These are phyloP conservation scores for Malthinus seriepunctatus DNA, from an alignment of 2,888 invertebrate genomes.

Conservation along the genomic window DNA sequence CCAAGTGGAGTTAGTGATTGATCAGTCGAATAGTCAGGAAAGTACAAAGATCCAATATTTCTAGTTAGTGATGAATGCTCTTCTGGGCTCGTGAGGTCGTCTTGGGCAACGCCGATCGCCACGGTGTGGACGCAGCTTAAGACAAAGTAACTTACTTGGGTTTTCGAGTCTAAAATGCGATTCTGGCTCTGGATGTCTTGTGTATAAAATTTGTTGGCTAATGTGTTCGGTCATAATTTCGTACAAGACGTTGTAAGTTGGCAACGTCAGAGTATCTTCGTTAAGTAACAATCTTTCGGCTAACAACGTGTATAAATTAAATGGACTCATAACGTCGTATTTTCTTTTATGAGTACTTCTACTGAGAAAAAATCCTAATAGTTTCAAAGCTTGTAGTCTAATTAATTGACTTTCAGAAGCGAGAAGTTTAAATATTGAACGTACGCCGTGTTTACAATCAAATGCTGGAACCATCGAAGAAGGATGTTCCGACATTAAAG, in stretches of 20 bases:
- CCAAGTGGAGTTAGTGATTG: too few relatives aligned
- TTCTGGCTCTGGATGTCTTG: constrained; percentile 94
- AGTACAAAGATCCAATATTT: too few relatives aligned
- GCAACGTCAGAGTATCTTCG: constrained; percentile 87
- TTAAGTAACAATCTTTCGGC: constrained; percentile 89
- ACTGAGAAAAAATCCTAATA: constrained; percentile 96
- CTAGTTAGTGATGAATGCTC: too few relatives aligned
- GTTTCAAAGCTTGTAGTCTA: constrained; percentile 91
- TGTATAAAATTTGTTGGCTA: constrained; percentile 91
- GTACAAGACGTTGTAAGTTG: constrained; percentile 97
- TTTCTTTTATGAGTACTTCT: constrained; percentile 98
- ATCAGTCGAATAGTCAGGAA: too few relatives aligned
- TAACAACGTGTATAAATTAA: constrained; percentile 96
- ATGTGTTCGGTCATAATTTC: constrained; percentile 99
- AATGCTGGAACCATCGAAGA: constrained; percentile 99
- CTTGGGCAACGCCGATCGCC: too few relatives aligned
- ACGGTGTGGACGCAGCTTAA: too few relatives aligned
- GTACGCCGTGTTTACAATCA: constrained; percentile 94
- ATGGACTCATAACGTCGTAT: constrained; percentile 98
- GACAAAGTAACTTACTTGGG: constrained; percentile 75
- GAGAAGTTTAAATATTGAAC: constrained; percentile 95
- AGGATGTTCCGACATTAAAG: constrained; percentile 97
- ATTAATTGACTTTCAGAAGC: constrained; percentile 96
- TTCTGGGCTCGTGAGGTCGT: too few relatives aligned
- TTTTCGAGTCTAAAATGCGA: constrained; percentile 94